phyloP scores from a whole-genome alignment of 2,113 vertebrate genomes.

The Crotalus horridus region DNA sequence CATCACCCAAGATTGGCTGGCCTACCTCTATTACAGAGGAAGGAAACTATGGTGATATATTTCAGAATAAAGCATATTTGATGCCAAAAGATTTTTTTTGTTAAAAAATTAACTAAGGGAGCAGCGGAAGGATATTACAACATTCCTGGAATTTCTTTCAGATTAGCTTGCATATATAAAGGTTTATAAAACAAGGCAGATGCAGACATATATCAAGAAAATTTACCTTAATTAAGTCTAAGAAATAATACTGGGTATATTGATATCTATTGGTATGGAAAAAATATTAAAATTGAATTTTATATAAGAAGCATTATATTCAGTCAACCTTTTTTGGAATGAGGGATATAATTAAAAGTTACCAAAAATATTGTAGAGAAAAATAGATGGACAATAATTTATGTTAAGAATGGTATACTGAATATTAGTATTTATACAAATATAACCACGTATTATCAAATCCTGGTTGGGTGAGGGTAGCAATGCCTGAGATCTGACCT shows the following conservation, averaged over 20 bases:
- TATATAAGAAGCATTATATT: background rate
- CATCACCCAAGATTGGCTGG: background rate
- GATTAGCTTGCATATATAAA: background rate
- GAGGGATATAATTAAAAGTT: background rate
- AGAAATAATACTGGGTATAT: background rate
- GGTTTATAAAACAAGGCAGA: background rate
- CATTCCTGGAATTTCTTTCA: background rate
- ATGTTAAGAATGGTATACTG: background rate
- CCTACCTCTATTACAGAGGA: background rate
- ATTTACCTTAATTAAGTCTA: background rate
- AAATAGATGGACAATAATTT: background rate
- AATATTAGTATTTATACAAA: background rate
- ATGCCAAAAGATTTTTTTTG: background rate
- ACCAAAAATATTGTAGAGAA: background rate
- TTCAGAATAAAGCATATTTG: background rate
- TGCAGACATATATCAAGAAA: background rate
- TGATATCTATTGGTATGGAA: background rate
- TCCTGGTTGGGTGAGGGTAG: background rate
- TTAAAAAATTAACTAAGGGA: background rate
- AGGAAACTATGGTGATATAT: background rate
- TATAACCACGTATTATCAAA: background rate
- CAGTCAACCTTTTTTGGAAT: background rate
- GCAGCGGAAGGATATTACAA: background rate
- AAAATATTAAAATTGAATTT: background rate
- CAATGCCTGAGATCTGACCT: background rate